Base-by-base conservation (phyloP, 2,113 vertebrate species). In the Cyprinodon tularosa region DNA sequence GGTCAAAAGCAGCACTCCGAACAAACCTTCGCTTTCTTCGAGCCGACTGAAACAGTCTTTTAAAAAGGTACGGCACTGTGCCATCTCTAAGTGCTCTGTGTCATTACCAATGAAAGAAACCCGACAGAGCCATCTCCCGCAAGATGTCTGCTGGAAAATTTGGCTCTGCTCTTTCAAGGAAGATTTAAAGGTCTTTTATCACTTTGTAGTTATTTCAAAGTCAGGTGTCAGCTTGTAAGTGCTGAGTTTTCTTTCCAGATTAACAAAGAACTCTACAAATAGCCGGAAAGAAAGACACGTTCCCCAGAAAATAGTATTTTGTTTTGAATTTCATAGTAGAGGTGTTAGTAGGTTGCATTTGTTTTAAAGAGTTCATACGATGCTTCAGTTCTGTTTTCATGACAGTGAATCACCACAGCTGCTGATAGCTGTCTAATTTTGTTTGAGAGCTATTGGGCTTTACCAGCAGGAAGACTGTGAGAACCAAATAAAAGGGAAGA, bases 51-150 rank as follows among this genome's bases (percentile, higher is more conserved):
- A 91, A 78, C 89, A 95, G 81, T 95, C 92, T 50, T 93, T 97
- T 88, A 94, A 94, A 86, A 97, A 96, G 96, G 96, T 97, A 96
- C 77, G 72, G 80, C 77, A 78, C 77, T 72, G 62, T 67, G 74
- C 83, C 59, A 42, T 85, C 72, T 77, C 57, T 82, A 82, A 91
- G 74, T 86, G 81, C 88, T 91, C 90, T 87, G 89, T 93, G 85
- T 91, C 87, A 91, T 74, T 82, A 61, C 60, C 76, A 77, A 86
- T 86, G 72, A 91, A 84, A 84, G 84, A 82, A 86, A 74, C 38
- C 62, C n/a, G 66, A 77, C 74, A 83, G 76, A 88, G 81, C 64
- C 60, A 9, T 69, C 82, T 76, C 22, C 15, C 39, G 71, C 71
- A 83, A 71, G 83, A 88, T 84, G 74, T 66, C 76, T 65, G 48